phyloP scores from a whole-genome alignment of 2,113 vertebrate species.

The Pelecanoides urinatrix region DNA sequence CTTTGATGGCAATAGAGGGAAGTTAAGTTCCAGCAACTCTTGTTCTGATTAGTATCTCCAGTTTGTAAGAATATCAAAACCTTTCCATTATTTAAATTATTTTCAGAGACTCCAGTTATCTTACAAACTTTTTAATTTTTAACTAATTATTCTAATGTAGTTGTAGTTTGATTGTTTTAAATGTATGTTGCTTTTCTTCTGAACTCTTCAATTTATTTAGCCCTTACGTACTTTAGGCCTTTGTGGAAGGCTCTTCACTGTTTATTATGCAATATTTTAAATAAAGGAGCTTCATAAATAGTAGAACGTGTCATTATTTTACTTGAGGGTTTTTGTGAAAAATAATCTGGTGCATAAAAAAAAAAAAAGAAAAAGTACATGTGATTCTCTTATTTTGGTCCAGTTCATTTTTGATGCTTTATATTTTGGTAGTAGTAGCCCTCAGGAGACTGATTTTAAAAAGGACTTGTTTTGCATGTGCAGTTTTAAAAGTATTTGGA shows the following conservation, averaged over 20 bases:
- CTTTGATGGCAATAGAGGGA: neutral
- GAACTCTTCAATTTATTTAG: slow-evolving; percentile 67
- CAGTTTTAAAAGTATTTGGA: neutral
- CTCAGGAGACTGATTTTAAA: neutral
- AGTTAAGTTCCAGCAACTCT: neutral
- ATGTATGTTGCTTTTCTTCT: slow-evolving; percentile 65
- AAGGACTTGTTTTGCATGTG: neutral
- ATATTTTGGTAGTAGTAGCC: neutral
- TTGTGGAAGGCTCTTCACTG: slow-evolving; percentile 61
- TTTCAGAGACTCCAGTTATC: neutral
- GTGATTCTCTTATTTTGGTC: neutral
- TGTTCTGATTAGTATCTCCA: neutral
- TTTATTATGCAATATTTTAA: slow-evolving; percentile 73
- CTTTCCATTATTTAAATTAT: neutral
- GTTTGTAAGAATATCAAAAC: neutral
- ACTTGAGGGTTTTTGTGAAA: neutral
- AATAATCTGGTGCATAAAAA: neutral
- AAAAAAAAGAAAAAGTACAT: neutral
- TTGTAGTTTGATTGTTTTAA: slow-evolving; percentile 26
- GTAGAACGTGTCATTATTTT: neutral
- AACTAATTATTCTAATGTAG: neutral
- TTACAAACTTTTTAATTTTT: neutral
- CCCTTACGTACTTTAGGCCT: slow-evolving; percentile 67
- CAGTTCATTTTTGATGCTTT: neutral
- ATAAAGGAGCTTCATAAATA: slow-evolving; percentile 40